Evolutionary conservation across 2,888 invertebrate genomes (phyloP).

Genomic region (Hypsopygia costalis): DNA sequence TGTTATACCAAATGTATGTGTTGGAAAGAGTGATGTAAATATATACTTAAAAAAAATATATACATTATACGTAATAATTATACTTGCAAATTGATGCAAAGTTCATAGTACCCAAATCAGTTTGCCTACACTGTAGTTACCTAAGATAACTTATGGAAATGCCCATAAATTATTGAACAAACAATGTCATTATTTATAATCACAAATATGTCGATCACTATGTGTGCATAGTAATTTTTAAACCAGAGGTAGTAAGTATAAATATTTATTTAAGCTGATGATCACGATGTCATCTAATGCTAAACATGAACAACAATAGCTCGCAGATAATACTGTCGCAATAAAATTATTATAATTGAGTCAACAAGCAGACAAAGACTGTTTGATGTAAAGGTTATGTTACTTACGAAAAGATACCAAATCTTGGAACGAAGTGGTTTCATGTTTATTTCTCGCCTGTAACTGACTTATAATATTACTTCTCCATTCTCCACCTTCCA

Average conservation of each 20-base stretch:
- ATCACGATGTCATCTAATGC: not conserved
- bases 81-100: not conserved
- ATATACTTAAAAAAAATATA: no score
- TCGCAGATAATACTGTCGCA: not conserved
- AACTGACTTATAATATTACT: constrained; percentile 85
- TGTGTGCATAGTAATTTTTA: no score
- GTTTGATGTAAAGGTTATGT: constrained; percentile 46
- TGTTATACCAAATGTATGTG: no score
- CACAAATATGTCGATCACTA: not conserved
- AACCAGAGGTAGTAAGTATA: not conserved
- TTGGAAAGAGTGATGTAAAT: no score
- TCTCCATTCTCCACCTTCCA: constrained; percentile 83
- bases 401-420: constrained; percentile 90
- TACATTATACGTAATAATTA: no score
- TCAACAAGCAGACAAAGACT: constrained; percentile 33
- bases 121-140: constrained; percentile 9
- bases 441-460: constrained; percentile 86
- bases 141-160: not conserved
- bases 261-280: not conserved
- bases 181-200: constrained; percentile 7
- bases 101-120: not conserved
- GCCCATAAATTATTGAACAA: not conserved
- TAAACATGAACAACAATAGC: not conserved
- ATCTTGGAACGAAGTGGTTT: constrained; percentile 88
- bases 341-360: constrained; percentile 19